Evolutionary conservation across 2,888 invertebrate genomes (phyloP).

Genomic region (Fissipunctia ypsillon): DNA sequence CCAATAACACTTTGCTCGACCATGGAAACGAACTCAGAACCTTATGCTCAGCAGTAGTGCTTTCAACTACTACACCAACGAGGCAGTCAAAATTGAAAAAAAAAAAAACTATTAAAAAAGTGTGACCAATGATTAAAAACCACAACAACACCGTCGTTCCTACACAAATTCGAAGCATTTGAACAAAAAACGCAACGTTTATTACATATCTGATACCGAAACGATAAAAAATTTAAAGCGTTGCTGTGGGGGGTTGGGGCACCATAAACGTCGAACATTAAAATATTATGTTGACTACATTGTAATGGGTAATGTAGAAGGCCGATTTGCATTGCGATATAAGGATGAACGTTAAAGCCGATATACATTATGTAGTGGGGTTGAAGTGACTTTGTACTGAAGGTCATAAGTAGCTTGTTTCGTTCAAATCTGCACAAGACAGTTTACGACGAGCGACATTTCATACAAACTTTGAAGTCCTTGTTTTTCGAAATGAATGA

Average conservation of each 20-base stretch:
- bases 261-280: slow-evolving; percentile 56
- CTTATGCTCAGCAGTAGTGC: no score
- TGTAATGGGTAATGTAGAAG: slow-evolving; percentile 33
- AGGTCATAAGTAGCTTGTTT: background rate
- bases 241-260: slow-evolving; percentile 21
- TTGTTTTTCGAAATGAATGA: no score
- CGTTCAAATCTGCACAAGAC: no score
- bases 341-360: slow-evolving; percentile 15
- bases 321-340: slow-evolving; percentile 47
- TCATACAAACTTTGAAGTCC: no score
- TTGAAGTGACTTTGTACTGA: background rate
- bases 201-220: slow-evolving; percentile 52
- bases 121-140: slow-evolving; percentile 18
- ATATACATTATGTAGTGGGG: slow-evolving; percentile 2
- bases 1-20: no score
- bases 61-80: no score
- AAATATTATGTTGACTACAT: slow-evolving; percentile 54
- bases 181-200: slow-evolving; percentile 44
- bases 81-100: no score
- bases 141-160: slow-evolving; percentile 8
- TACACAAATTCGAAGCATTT: slow-evolving; percentile 29
- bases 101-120: background rate
- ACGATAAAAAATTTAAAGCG: slow-evolving; percentile 57
- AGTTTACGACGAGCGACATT: no score
- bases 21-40: no score